Base-by-base conservation (phyloP, 2,797 vertebrate species). In the Botia kubotai region DNA sequence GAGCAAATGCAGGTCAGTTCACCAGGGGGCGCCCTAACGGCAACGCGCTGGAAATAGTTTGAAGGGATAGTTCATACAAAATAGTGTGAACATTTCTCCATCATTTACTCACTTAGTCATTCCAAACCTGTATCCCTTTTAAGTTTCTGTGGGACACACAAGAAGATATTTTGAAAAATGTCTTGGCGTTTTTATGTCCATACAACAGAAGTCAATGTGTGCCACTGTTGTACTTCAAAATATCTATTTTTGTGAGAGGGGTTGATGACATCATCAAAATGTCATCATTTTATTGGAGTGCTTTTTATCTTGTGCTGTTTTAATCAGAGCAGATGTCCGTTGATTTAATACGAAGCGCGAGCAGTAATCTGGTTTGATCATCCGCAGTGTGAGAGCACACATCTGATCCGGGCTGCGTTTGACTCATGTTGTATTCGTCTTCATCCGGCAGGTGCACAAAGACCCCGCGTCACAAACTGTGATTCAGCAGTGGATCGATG, bases 1-100 rank as follows among this genome's bases (percentile, higher is more conserved):
- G 97, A 99, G 76, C 95, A 96, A 87, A 97, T 98, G 96, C 98
- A 99, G 97, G 98, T 99, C 86, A 90, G 94, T 85, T 57, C 73
- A 80, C 46, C 62, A 21, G 68, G 5, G 39, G 39, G 39, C 4
- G 33, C 39, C 39, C 6, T 43, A 7, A 43, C 39, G 6, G 2
- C 8, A 7, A 43, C 36, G 4, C 36, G 7, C 36, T 39, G 36
- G 7, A 4, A 39, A 39, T 4, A 7, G 6, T 10, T 7, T 43
- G 6, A 39, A 8, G 39, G 39, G 33, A 33, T 33, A 33, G 33
- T 33, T 33, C 33, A 33, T 33, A 3, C 33, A 33, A 33, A 33
- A 33, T 33, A 26, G 2, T 26, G 23, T 26, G 2, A 33, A 33
- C 4, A 10, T 43, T 43, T 6, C 0, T 43, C 0, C 39, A 43